Base-by-base conservation (phyloP, 2,797 vertebrate species). In the Hybognathus amarus region DNA sequence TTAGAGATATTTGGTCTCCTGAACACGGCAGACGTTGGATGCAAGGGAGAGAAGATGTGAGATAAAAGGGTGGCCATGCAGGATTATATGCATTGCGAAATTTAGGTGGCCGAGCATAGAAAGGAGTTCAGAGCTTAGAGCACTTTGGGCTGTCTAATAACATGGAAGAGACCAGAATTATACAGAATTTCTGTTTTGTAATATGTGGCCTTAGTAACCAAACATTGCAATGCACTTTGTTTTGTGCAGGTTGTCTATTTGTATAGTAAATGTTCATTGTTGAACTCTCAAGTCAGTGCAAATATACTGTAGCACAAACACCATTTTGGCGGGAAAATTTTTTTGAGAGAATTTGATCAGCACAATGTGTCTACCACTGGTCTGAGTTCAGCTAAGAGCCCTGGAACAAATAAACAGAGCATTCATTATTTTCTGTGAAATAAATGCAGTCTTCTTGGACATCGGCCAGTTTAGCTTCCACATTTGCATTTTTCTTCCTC, bases 351-450 rank as follows among this genome's bases (percentile, higher is more conserved):
- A 9, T 87, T 77, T 61, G 79, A 42, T 30, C 20, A 52, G 69
- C 33, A 6, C 24, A 47, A 52, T 38, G 54, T 52, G 83, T 75
- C 77, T 40, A 80, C 80, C 67, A 73, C 61, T 73, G 54, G 64
- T 56, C n/a, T 6, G 30, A 30, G 83, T 76, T 82, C 73, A 83
- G 64, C 30, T 79, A 36, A 83, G 77, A 77, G 24, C 84, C 79
- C 24, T 8, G 64, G 79, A 81, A 64, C 71, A 82, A 84, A 84
- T 52, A 68, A 86, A 84, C 76, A 68, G 54, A 86, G 89, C 84
- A 92, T 92, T 91, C 91, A 92, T 93, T 89, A 90, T 84, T 82
- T 67, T 61, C 87, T 87, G 86, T 85, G 83, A 86, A 90, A 84
- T 42, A 30, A 36, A 59, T 84, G 85, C 83, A 75, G 75, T 85